Conservation (phyloP, 1,140 invertebrate species). For the Cyphomyrmex costatus region DNA sequence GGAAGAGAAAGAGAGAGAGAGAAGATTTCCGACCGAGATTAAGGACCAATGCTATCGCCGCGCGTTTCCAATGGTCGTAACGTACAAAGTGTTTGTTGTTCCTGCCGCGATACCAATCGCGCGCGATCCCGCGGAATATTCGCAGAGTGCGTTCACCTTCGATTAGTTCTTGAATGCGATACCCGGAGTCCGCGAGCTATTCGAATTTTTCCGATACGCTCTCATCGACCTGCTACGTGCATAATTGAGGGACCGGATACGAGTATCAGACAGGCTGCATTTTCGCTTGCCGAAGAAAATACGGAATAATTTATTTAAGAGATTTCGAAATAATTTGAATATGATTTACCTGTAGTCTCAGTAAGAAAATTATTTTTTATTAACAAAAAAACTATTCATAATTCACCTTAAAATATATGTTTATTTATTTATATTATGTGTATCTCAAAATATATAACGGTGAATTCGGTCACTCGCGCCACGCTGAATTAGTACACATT, state of each 20-base stretch:
- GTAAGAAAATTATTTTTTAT: background rate
- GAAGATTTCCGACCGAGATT: constrained; percentile 71
- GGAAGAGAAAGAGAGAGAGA: background rate
- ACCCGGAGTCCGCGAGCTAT: background rate
- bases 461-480: no score
- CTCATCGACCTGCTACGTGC: background rate
- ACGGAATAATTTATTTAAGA: background rate
- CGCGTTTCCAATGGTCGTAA: constrained; percentile 54
- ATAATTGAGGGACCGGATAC: constrained; percentile 23
- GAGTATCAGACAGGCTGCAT: constrained; percentile 7
- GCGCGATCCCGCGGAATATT: constrained; percentile 31
- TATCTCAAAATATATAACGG: no score
- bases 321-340: background rate
- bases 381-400: background rate
- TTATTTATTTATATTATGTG: no score
- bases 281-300: background rate
- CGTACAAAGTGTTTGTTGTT: constrained; percentile 66
- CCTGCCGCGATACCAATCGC: constrained; percentile 29
- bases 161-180: constrained; percentile 17
- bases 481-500: no score
- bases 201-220: constrained; percentile 3
- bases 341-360: background rate
- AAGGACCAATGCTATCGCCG: constrained; percentile 68
- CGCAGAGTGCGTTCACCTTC: constrained; percentile 40
- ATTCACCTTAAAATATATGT: background rate